phyloP scores from a whole-genome alignment of 2,113 vertebrate species.

The Coptodon bakossiorum region DNA sequence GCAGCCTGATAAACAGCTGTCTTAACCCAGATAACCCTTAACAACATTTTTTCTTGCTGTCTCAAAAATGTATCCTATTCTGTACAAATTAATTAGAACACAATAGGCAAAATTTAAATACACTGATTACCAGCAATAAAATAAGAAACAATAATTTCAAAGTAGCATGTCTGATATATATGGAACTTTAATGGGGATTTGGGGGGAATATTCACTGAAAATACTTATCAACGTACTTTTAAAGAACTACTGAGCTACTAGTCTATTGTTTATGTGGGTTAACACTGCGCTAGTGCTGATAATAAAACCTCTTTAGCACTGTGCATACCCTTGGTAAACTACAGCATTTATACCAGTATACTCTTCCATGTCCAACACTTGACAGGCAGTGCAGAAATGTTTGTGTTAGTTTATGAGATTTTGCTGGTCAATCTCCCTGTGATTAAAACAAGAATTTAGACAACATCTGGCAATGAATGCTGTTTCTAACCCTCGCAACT shows the following conservation, averaged over 20 bases:
- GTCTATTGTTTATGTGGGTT: neutral
- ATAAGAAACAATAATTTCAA: neutral
- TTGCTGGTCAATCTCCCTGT: neutral
- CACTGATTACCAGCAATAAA: neutral
- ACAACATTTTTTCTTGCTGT: neutral
- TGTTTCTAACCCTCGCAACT: neutral
- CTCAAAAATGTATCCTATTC: neutral
- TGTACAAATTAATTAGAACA: neutral
- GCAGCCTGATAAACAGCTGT: conserved; percentile 49
- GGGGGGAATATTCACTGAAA: neutral
- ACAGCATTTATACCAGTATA: neutral
- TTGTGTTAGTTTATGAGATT: neutral
- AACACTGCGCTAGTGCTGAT: neutral
- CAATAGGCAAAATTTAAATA: neutral
- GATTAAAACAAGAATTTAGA: neutral
- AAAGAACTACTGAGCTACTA: neutral
- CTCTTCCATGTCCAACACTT: neutral
- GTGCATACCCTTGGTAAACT: neutral
- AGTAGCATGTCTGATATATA: neutral
- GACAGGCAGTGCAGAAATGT: neutral
- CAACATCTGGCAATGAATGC: neutral
- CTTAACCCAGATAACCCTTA: conserved; percentile 25
- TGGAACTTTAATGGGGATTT: neutral
- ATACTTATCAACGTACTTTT: neutral
- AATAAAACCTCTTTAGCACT: neutral